These are phyloP conservation scores for Drosophila eugracilis DNA, from an alignment of 1,140 invertebrate genomes.

Conservation along the genomic window DNA sequence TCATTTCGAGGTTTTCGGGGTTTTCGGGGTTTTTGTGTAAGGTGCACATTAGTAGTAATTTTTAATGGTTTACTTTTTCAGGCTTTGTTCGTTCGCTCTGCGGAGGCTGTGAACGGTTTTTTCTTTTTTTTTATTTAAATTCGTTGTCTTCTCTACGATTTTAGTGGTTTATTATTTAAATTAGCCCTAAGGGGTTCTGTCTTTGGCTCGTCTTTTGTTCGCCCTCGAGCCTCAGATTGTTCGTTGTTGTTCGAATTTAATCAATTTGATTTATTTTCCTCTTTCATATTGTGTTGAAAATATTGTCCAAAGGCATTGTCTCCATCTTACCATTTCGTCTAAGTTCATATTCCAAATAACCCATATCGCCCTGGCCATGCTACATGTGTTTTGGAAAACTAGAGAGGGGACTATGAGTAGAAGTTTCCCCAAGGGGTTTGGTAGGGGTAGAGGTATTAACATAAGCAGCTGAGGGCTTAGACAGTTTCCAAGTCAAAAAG, in stretches of 20 bases:
- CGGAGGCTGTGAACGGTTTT: conserved; percentile 62
- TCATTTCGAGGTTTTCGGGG: conserved; percentile 63
- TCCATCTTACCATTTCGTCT: conserved; percentile 49
- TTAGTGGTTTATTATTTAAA: conserved; percentile 83
- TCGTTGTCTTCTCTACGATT: conserved; percentile 62
- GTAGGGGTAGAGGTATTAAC: conserved; percentile 57
- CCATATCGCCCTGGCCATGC: conserved; percentile 67
- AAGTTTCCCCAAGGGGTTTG: neutral
- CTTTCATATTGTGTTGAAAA: conserved; percentile 78
- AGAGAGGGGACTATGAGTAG: too few relatives aligned
- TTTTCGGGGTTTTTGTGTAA: conserved; percentile 74
- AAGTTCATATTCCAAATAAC: conserved; percentile 34
- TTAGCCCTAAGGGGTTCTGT: conserved; percentile 40
- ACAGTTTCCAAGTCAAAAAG: conserved; percentile 3
- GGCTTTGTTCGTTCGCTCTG: conserved; percentile 76
- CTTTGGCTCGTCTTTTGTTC: conserved; percentile 15
- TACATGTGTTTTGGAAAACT: conserved; percentile 29
- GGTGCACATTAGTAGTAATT: conserved; percentile 83
- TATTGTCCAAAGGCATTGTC: conserved; percentile 72
- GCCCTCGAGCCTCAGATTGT: conserved; percentile 37
- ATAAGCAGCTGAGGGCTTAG: conserved; percentile 68
- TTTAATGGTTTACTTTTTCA: conserved; percentile 82
- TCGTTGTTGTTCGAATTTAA: conserved; percentile 73
- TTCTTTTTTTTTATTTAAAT: conserved; percentile 77
- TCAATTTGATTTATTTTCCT: conserved; percentile 80